A percentile compares a stretch with the other conserved stretches of the same genome.
These are phyloP conservation scores for Ispidina lecontei DNA, from an alignment of 2,797 vertebrate genomes.

Conservation along the genomic window DNA sequence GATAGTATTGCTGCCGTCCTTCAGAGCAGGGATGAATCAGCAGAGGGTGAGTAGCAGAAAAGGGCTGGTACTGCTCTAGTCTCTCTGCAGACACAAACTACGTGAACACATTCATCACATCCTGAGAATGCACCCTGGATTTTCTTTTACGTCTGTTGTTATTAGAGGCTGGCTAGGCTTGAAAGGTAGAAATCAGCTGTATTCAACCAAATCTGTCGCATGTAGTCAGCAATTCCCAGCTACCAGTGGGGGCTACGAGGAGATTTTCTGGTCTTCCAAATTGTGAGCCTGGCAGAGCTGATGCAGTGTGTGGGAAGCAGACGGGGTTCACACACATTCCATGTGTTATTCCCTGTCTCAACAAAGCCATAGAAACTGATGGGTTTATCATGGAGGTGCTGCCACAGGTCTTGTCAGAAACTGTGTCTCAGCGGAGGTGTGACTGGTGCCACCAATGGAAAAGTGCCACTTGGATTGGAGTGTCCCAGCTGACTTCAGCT, in stretches of 20 bases:
- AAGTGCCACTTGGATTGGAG: neutral
- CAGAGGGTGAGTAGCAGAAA: slow-evolving; percentile 22
- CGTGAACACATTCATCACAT: slow-evolving; percentile 24
- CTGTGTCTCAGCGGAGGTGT: neutral
- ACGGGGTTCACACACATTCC: fast-evolving
- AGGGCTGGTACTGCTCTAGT: neutral
- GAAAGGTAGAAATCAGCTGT: neutral
- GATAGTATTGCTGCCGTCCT: neutral
- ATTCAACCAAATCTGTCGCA: fast-evolving
- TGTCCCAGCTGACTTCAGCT: neutral
- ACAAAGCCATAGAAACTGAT: neutral
- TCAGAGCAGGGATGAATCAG: slow-evolving; percentile 41
- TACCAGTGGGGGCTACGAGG: neutral
- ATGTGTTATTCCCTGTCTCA: fast-evolving
- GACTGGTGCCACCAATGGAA: neutral
- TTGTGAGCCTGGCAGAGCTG: neutral
- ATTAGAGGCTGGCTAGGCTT: slow-evolving; percentile 8
- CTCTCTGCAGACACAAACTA: slow-evolving; percentile 11
- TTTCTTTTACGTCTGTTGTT: neutral
- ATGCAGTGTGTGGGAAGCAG: neutral
- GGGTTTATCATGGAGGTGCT: neutral
- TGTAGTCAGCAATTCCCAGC: neutral
- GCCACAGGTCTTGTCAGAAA: neutral
- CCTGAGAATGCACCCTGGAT: slow-evolving; percentile 14
- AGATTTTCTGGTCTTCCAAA: neutral